These are phyloP conservation scores for Apamea monoglypha DNA, from an alignment of 2,888 invertebrate genomes.

Conservation along the genomic window DNA sequence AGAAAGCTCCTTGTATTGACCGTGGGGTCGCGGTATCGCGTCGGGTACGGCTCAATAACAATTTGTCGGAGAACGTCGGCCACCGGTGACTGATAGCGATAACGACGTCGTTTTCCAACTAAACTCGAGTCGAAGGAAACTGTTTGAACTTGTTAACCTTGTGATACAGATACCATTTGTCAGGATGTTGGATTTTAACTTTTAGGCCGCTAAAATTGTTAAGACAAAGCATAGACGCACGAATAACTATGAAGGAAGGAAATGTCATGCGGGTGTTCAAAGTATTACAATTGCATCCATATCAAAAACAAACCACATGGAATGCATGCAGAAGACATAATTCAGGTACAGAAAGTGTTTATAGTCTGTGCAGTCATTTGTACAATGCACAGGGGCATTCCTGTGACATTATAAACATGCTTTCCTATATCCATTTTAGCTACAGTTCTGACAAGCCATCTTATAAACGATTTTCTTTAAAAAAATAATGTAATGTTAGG, in stretches of 20 bases:
- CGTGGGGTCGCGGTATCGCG: conserved; percentile 69
- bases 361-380: background rate
- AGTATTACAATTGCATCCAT: background rate
- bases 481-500: conserved; percentile 38
- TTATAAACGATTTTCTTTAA: conserved; percentile 28
- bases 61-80: conserved; percentile 71
- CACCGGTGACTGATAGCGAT: conserved; percentile 67
- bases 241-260: conserved; percentile 15
- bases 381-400: background rate
- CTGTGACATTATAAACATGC: background rate
- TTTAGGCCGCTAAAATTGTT: conserved; percentile 18
- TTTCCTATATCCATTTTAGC: conserved; percentile 10
- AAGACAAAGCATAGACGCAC: conserved; percentile 12
- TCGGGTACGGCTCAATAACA: conserved; percentile 71
- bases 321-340: background rate
- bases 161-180: conserved; percentile 55
- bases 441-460: conserved; percentile 41
- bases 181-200: conserved; percentile 49
- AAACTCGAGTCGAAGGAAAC: conserved; percentile 63
- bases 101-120: conserved; percentile 60
- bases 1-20: conserved; percentile 69
- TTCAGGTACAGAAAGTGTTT: background rate
- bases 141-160: conserved; percentile 61
- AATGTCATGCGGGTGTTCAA: background rate
- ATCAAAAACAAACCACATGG: background rate